phyloP scores from a whole-genome alignment of 1,140 invertebrate genomes.

The Mactra quadrangularis region DNA sequence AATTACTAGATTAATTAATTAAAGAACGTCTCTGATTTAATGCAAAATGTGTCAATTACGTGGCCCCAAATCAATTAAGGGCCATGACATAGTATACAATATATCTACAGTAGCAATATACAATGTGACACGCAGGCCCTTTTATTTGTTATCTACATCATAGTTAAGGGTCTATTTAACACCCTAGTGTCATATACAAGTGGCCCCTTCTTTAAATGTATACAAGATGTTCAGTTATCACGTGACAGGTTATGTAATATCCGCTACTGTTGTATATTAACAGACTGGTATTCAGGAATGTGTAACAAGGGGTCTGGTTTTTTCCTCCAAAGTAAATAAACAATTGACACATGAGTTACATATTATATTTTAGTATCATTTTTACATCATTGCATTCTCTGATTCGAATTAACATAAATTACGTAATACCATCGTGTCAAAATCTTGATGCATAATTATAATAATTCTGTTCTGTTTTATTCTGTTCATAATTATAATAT shows the following conservation, averaged over 20 bases:
- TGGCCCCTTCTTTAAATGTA: constrained; percentile 8
- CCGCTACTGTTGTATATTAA: constrained; percentile 14
- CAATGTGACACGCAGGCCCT: constrained; percentile 1
- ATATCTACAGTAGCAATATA: constrained; percentile 25
- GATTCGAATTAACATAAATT: too few relatives aligned
- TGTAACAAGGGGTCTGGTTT: too few relatives aligned
- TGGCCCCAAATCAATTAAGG: constrained; percentile 3
- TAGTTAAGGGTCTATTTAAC: constrained; percentile 20
- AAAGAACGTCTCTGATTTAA: neutral
- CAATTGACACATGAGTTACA: too few relatives aligned
- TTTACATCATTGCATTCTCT: too few relatives aligned
- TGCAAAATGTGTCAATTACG: constrained; percentile 11
- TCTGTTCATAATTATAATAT: too few relatives aligned
- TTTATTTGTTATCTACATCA: neutral
- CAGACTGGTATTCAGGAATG: too few relatives aligned
- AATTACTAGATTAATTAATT: too few relatives aligned
- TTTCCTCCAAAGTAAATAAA: too few relatives aligned
- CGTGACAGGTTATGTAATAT: constrained; percentile 42
- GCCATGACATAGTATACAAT: neutral
- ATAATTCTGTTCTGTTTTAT: too few relatives aligned
- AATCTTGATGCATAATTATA: too few relatives aligned
- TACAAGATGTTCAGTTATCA: neutral
- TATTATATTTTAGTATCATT: too few relatives aligned
- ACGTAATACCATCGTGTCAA: too few relatives aligned
- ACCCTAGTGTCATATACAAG: neutral